These are phyloP conservation scores for Ambastaia sidthimunki DNA, from an alignment of 2,797 vertebrate genomes.

Conservation along the genomic window DNA sequence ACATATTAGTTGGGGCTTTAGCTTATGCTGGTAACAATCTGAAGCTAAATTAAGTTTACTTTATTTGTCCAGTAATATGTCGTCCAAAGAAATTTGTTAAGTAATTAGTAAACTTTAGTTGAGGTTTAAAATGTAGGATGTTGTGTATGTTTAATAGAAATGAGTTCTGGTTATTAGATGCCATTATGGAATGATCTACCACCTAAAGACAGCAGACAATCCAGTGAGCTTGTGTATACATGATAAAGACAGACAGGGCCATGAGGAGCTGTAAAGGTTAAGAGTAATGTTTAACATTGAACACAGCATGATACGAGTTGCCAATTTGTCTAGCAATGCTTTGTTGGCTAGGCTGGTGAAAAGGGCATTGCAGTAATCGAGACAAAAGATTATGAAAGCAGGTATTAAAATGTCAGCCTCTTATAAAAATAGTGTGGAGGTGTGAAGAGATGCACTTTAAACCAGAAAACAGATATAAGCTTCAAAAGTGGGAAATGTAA, in stretches of 20 bases:
- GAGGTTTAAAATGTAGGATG: not conserved
- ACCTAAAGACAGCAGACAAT: not conserved
- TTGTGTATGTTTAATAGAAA: not conserved
- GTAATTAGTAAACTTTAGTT: not conserved
- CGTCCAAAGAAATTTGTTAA: no score
- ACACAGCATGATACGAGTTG: not conserved
- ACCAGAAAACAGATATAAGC: not conserved
- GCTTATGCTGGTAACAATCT: not conserved
- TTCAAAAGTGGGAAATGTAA: not conserved
- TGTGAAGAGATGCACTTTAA: not conserved
- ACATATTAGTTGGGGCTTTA: not conserved
- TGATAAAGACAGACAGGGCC: not conserved
- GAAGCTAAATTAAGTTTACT: not conserved
- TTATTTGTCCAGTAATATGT: not conserved
- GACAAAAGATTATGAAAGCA: not conserved
- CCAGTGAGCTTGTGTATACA: not conserved
- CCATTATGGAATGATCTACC: not conserved
- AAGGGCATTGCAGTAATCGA: slow-evolving; percentile 6
- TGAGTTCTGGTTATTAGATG: not conserved
- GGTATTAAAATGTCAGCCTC: not conserved
- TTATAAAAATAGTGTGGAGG: not conserved
- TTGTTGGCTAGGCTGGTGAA: slow-evolving; percentile 4
- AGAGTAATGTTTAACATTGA: not conserved
- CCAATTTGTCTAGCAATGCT: not conserved
- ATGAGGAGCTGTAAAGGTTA: not conserved